Base-by-base conservation (phyloP, 2,797 vertebrate genomes). In the Otolemur crassicaudatus region DNA sequence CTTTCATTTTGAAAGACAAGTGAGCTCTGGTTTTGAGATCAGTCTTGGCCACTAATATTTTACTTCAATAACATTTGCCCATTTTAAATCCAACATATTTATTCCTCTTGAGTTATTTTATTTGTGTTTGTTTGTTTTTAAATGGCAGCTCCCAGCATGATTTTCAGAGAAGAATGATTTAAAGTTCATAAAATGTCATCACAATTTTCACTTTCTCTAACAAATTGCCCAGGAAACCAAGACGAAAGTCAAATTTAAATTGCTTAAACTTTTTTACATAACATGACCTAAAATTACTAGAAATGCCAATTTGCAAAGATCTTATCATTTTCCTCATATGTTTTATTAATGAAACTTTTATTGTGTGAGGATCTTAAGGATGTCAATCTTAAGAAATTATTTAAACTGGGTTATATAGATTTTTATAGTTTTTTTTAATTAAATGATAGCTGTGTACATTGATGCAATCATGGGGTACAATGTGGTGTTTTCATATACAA, bases 101-200 rank as follows among this genome's bases (percentile, higher is more conserved):
- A 96, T 95, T 87, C 81, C 73, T 94, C 92, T n/a, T 80, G 89
- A 67, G 73, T 82, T 87, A 77, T 92, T 94, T 90, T 94, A 75
- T 87, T 94, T 97, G 76, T 75, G 94, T 87, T 91, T 96, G 92
- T 94, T 97, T 97, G 63, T 96, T 92, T 96, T 96, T 94, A 97
- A 98, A 97, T 97, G 97, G 96, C 96, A 98, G 72, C 81, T 97
- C 89, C 95, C 96, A 96, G 97, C 37, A 69, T 92, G 94, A 87
- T 88, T 95, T 97, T 97, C 91, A 97, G 95, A 97, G 46, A 67
- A 97, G 87, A 91, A 91, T 82, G 81, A 85, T 73, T 95, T 96
- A 97, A 97, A 97, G 96, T 98, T 97, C 95, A 96, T 90, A 97
- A 98, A 97, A 97, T 97, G 96, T 97, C 96, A 97, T 93, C 87